These are phyloP conservation scores for Myotis brandtii DNA, from an alignment of 2,113 vertebrate species.

Conservation along the genomic window DNA sequence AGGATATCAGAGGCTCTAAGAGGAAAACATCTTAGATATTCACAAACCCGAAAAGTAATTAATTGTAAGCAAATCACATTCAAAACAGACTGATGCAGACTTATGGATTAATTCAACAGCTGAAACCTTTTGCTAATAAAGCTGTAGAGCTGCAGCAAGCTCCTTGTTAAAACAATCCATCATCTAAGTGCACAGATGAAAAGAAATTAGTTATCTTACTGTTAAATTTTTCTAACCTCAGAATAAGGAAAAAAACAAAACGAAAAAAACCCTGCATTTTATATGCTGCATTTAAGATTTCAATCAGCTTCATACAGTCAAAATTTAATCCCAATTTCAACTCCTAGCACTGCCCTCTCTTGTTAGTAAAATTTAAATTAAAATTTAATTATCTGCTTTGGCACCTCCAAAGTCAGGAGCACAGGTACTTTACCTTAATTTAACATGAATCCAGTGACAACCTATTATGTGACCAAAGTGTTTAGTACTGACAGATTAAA, in stretches of 20 bases:
- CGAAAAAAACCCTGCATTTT: background rate
- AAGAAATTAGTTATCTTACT: background rate
- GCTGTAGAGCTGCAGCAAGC: background rate
- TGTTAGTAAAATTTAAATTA: background rate
- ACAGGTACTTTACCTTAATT: background rate
- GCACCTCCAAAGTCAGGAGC: background rate
- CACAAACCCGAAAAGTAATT: background rate
- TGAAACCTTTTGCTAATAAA: slow-evolving; percentile 31
- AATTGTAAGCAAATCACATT: background rate
- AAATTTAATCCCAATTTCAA: slow-evolving; percentile 54
- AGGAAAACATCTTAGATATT: slow-evolving; percentile 6
- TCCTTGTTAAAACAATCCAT: background rate
- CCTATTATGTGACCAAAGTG: background rate
- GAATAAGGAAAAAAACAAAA: background rate
- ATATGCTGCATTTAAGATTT: background rate
- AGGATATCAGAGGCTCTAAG: background rate
- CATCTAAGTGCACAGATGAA: background rate
- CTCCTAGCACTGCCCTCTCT: background rate
- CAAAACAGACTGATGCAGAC: background rate
- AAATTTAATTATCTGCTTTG: slow-evolving; percentile 8
- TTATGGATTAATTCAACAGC: background rate
- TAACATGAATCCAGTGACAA: background rate
- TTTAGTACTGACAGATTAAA: background rate
- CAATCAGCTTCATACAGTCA: background rate
- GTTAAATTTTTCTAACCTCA: slow-evolving; percentile 32